Percentiles rank a stretch among this genome's conserved stretches.
These are phyloP conservation scores for Momotus momota DNA, from an alignment of 2,797 vertebrate species.

Conservation along the genomic window DNA sequence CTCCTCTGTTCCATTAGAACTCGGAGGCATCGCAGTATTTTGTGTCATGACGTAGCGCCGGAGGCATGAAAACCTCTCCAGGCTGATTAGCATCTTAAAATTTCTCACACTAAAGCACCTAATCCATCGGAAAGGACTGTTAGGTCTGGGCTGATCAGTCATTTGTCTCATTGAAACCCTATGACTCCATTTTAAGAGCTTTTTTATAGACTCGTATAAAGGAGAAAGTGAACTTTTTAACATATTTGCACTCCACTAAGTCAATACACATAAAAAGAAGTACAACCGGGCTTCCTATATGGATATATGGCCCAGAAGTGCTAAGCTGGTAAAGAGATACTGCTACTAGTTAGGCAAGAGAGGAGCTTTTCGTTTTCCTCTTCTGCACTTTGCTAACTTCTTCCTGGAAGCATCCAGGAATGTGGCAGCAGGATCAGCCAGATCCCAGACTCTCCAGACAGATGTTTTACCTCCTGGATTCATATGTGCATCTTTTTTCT, in stretches of 20 bases:
- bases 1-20: background rate
- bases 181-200: slow-evolving; percentile 83
- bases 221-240: slow-evolving; percentile 83
- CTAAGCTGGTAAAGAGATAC: slow-evolving; percentile 59
- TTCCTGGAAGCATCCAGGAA: background rate
- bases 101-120: slow-evolving; percentile 50
- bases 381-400: background rate
- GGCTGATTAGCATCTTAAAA: slow-evolving; percentile 34
- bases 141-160: slow-evolving; percentile 52
- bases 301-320: slow-evolving; percentile 44
- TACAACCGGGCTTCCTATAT: slow-evolving; percentile 66
- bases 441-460: background rate
- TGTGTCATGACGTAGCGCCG: slow-evolving; percentile 18
- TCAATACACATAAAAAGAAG: slow-evolving; percentile 79
- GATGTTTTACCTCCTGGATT: background rate
- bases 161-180: slow-evolving; percentile 80
- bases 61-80: slow-evolving; percentile 25
- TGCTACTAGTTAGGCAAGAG: background rate
- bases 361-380: slow-evolving; percentile 33
- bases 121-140: slow-evolving; percentile 22
- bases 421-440: background rate
- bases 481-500: accelerated
- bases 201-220: slow-evolving; percentile 87
- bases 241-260: slow-evolving; percentile 81
- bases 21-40: background rate